These are phyloP conservation scores for Ceratina japonica DNA, from an alignment of 1,140 invertebrate species.

Conservation along the genomic window DNA sequence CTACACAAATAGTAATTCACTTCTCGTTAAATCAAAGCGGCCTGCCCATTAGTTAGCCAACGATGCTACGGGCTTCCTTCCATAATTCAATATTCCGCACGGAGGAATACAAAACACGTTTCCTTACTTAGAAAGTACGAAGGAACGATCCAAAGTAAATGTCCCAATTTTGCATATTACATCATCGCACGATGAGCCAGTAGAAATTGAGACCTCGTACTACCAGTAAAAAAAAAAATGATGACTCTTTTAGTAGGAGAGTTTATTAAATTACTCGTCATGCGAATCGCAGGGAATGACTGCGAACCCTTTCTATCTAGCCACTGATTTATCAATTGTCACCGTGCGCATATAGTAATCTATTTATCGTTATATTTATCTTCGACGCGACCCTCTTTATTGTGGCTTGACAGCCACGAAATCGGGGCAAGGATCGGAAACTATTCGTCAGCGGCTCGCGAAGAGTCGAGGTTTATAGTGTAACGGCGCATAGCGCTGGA, in stretches of 20 bases:
- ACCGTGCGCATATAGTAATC: background rate
- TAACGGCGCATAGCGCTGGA: slow-evolving; percentile 13
- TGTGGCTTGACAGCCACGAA: background rate
- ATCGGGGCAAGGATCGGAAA: slow-evolving; percentile 7
- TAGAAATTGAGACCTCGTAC: too few species aligned
- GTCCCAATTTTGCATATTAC: too few species aligned
- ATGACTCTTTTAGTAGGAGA: too few species aligned
- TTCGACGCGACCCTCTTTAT: background rate
- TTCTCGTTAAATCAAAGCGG: background rate
- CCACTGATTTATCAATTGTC: background rate
- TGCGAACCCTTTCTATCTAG: background rate
- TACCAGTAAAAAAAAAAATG: too few species aligned
- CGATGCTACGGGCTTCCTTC: too few species aligned
- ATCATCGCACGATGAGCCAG: too few species aligned
- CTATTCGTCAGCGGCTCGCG: slow-evolving; percentile 5
- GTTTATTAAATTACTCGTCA: too few species aligned
- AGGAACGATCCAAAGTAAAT: too few species aligned
- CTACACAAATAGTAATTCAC: slow-evolving; percentile 7
- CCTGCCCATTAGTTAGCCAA: too few species aligned
- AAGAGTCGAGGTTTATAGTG: slow-evolving; percentile 11
- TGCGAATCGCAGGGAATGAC: background rate
- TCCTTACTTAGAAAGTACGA: too few species aligned
- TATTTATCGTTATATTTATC: slow-evolving; percentile 6
- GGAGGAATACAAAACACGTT: too few species aligned
- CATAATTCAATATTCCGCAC: too few species aligned